Base-by-base conservation (phyloP, 2,113 vertebrate species). In the Neolamprologus toae region DNA sequence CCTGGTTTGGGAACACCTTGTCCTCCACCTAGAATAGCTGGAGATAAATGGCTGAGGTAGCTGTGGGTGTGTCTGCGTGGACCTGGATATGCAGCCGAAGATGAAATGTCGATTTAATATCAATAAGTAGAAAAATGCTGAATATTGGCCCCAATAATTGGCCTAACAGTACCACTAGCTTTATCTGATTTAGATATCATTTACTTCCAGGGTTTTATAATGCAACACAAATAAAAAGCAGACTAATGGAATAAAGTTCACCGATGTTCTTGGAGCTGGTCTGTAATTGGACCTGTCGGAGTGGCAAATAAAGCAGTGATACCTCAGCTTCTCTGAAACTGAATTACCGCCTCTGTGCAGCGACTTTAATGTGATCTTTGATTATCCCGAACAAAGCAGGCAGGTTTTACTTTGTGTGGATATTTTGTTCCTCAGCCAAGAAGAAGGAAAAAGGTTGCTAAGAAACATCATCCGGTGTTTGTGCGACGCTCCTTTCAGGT, bases 161-260 rank as follows among this genome's bases (percentile, higher is more conserved):
- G 68, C n/a, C 37, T 26, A 17, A 26, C 37, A 1, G 21, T 17
- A 0, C 40, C 14, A 10, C 40, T 73, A 45, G 0, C 13, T 45
- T 45, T 45, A 45, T 73, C 13, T 16, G 40, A 73, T 73, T 45
- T 26, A 28, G 40, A 45, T 23, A 42, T 40, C n/a, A 42, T 26
- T 2, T 42, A 45, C 8, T 26, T 45, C 1, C 68, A 73, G 40
- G 23, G 5, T 0, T 73, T 73, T 73, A 0, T 11, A 45, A 71
- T 71, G 35, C 12, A 71, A 0, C 66, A 42, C 35, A 71, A 71
- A 71, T 71, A 23, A 71, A 42, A 71, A 42, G 12, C 66, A 2
- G n/a, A 16, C 66, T 2, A 42, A 73, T 71, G 66, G n/a, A 71
- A 23, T 45, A 26, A 47, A 73, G 37, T 45, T 26, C 8, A 7